Percentiles rank a stretch among this genome's conserved stretches.
phyloP scores from a whole-genome alignment of 2,113 vertebrate species.

The Psammodynastes pulverulentus region DNA sequence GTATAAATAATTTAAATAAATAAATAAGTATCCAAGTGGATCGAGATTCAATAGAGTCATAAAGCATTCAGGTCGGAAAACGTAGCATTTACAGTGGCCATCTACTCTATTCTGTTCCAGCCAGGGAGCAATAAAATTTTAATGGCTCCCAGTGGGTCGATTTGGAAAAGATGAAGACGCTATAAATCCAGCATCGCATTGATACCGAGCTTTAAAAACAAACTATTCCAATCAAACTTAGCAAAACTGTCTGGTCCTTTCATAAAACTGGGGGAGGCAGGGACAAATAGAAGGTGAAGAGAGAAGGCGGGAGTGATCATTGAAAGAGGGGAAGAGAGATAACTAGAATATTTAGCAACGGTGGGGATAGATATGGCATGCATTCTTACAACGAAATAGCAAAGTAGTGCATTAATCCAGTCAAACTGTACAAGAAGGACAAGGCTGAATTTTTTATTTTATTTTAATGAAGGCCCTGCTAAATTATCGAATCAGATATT shows the following conservation, averaged over 20 bases:
- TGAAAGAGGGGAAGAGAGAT: background rate
- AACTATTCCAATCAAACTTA: slow-evolving; percentile 79
- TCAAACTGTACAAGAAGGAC: too few relatives aligned
- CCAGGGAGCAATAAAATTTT: slow-evolving; percentile 79
- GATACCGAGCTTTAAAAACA: slow-evolving; percentile 81
- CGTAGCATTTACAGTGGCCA: slow-evolving; percentile 51
- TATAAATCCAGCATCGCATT: slow-evolving; percentile 76
- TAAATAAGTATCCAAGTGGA: background rate
- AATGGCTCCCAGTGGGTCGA: slow-evolving; percentile 79
- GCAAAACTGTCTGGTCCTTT: slow-evolving; percentile 65
- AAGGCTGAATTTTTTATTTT: background rate
- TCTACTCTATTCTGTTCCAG: slow-evolving; percentile 63
- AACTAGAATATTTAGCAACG: background rate
- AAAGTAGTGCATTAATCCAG: background rate
- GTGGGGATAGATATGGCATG: background rate
- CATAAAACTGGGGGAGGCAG: slow-evolving; percentile 48
- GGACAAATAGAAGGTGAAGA: slow-evolving; percentile 58
- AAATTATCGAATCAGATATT: background rate
- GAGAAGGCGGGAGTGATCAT: background rate
- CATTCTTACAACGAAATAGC: background rate
- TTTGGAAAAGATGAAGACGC: slow-evolving; percentile 74
- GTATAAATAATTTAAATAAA: background rate
- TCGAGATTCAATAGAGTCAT: background rate
- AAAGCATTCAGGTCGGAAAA: slow-evolving; percentile 56
- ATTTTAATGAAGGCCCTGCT: background rate